phyloP scores from a whole-genome alignment of 2,888 invertebrate species.

The Parnassius glacialis region DNA sequence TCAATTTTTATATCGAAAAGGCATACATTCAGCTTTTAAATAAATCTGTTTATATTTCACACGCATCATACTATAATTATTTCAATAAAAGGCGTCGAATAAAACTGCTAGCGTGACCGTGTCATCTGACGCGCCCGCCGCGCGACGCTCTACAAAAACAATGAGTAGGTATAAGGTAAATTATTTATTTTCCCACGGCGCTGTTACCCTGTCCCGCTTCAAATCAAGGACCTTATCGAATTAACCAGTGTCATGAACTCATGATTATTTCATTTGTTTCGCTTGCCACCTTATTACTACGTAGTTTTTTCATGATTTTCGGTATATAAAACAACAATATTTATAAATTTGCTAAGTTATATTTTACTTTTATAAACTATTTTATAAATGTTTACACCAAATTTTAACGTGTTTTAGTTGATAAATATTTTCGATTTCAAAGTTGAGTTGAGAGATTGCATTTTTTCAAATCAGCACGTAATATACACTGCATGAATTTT shows the following conservation, averaged over 20 bases:
- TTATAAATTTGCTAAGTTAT: too few species aligned
- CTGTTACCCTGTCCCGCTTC: conserved; percentile 35
- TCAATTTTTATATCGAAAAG: too few species aligned
- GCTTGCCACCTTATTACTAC: conserved; percentile 5
- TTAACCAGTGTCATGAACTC: conserved; percentile 26
- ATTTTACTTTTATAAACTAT: too few species aligned
- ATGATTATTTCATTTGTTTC: conserved; percentile 21
- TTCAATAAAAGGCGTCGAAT: conserved; percentile 25
- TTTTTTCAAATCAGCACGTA: too few species aligned
- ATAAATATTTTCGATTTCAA: too few species aligned
- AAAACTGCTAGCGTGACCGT: conserved; percentile 53
- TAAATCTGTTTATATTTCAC: not conserved
- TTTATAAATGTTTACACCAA: too few species aligned
- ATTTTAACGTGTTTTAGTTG: too few species aligned
- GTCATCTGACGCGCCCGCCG: conserved; percentile 54
- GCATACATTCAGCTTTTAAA: too few species aligned
- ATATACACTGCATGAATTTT: too few species aligned
- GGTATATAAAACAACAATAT: not conserved
- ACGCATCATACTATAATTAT: conserved; percentile 11
- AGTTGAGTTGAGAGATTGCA: too few species aligned
- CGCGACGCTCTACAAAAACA: conserved; percentile 53
- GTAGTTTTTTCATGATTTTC: not conserved
- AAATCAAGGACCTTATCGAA: conserved; percentile 28
- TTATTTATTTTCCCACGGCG: conserved; percentile 59
- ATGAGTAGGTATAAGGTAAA: conserved; percentile 39